Percentiles rank a stretch among this genome's conserved stretches.
Evolutionary conservation across 2,113 vertebrate species (phyloP).

Genomic region (Sphyrna mokarran): DNA sequence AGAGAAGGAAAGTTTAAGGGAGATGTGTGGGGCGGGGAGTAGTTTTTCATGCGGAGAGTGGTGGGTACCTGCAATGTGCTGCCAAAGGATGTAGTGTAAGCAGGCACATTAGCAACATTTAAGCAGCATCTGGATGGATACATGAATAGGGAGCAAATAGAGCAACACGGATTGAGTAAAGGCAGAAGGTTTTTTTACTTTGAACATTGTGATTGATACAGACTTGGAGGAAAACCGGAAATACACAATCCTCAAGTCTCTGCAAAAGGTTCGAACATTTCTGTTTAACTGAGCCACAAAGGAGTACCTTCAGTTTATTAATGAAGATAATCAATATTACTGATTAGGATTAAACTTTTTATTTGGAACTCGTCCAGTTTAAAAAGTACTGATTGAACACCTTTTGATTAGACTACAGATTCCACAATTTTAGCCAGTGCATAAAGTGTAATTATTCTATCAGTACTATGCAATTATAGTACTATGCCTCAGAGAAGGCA

Average conservation of each 20-base stretch:
- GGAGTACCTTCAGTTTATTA: background rate
- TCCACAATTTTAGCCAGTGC: background rate
- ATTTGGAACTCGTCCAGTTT: background rate
- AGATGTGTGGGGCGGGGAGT: too few species aligned
- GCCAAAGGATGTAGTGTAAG: too few species aligned
- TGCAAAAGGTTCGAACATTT: background rate
- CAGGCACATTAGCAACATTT: too few species aligned
- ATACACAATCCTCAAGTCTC: background rate
- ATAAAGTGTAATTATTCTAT: conserved; percentile 14
- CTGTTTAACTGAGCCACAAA: background rate
- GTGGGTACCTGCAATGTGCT: too few species aligned
- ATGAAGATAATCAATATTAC: background rate
- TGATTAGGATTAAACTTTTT: background rate
- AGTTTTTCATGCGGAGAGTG: too few species aligned
- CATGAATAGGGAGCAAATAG: too few species aligned
- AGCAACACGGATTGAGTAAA: too few species aligned
- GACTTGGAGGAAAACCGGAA: background rate
- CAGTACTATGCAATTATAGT: background rate
- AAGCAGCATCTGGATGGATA: too few species aligned
- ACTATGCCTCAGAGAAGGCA: background rate
- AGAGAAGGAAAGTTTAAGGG: too few species aligned
- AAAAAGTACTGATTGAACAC: background rate
- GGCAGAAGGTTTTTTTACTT: too few species aligned
- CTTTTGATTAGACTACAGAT: background rate
- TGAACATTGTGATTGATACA: too few species aligned